Base-by-base conservation (phyloP, 2,888 invertebrate species). In the Incurvaria masculella region DNA sequence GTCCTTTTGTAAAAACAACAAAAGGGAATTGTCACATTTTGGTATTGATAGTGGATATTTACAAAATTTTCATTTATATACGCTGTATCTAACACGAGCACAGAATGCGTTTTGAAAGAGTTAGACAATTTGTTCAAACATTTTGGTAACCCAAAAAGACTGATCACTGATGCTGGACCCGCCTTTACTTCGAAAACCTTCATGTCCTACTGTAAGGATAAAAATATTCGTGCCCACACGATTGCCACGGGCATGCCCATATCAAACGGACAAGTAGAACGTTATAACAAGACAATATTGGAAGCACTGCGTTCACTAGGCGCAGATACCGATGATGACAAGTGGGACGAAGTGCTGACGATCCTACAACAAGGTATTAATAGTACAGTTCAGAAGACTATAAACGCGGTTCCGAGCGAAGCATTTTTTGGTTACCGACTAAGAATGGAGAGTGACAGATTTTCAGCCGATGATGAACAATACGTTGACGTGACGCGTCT, bases 21-120 rank as follows among this genome's bases (percentile, higher is more conserved):
- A 52, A 53, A 16, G 51, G 52, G 2, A 56, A 58, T 40, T 56
- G 52, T 38, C 60, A 62, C 43, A 44, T 63, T 10, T 51, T 63
- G 5, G 60, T 63, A 0, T 45, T 51, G 0, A 59, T 63, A 14
- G 62, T 63, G 48, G 58, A n/a, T 54, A 2, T 64, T 62, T 49
- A 64, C 61, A 10, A 64, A 63, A 51, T 65, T 61, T 55, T 51
- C 58, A 4, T 61, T 61, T 47, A 49, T 61, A 10, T 56, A 52
- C 33, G 54, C 61, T 5, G 53, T 56, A 17, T 43, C 47, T 14
- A 52, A 41, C 20, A 59, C 56, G 2, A 53, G 53, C 44, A 45
- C 50, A 6, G 19, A 11, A n/a, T n/a, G n/a, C n/a, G n/a, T n/a
- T n/a, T n/a, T 4, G 51, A 52, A 19, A 52, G 56, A 1, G 48